Evolutionary conservation across 1,140 invertebrate species (phyloP), one percentile per base, ranked within the genome.

Genomic region (Pectinophora gossypiella): DNA sequence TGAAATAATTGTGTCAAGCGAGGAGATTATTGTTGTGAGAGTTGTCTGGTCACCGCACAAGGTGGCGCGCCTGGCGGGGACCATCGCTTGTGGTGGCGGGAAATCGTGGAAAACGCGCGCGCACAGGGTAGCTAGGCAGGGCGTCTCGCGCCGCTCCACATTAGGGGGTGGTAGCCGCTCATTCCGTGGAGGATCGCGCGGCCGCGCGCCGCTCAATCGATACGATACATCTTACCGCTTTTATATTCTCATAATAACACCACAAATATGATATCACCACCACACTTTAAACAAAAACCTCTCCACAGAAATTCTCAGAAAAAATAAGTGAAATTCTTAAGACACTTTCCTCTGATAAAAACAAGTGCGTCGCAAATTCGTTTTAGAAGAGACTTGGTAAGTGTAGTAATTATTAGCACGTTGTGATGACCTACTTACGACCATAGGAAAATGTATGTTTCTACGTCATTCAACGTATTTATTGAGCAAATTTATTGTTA

Each of bases 101-200:
- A 79, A 83, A 85, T 68, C 43, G 57, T 61, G 76, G 77, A 85
- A 85, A 85, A 82, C 78, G 76, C 81, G 81, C 81, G 76, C 77
- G 43, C 22, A 22, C n/a, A 36, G 48, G 48, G 13, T 40, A n/a
- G n/a, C 13, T 22, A 36, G 36, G 48, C 15, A 38, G 9, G 2
- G 6, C 27, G 27, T 3, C 27, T 9, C 27, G 27, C 27, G 27
- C 27, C 27, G 27, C 27, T n/a, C n/a, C n/a, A n/a, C n/a, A n/a
- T n/a, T n/a, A 12, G 12, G 71, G 64, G 68, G 63, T 72, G 61
- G 68, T n/a, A n/a, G n/a, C n/a, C 71, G 56, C 59, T 75, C 81
- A 82, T 76, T 82, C 73, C 62, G 72, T 72, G 55, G 54, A 44
- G 64, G 64, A 72, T 43, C 69, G 76, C 71, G 79, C 73, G 75